Conservation (phyloP, 2,113 vertebrate genomes). For the Semicossyphus pulcher region DNA sequence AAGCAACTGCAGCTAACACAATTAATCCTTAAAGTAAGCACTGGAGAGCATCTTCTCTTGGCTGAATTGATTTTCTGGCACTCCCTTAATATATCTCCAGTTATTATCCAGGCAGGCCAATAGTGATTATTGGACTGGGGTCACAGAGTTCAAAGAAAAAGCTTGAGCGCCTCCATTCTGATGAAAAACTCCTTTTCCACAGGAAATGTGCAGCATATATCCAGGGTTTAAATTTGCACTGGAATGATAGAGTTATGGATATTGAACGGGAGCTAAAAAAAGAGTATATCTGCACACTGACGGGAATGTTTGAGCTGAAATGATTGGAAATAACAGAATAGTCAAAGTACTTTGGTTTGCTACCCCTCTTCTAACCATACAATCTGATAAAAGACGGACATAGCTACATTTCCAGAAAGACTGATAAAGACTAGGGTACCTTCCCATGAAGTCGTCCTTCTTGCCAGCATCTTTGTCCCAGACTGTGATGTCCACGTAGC, state of each 20-base stretch:
- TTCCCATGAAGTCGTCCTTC: slow-evolving; percentile 98
- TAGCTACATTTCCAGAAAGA: not conserved
- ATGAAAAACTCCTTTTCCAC: slow-evolving; percentile 5
- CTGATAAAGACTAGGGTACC: slow-evolving; percentile 82
- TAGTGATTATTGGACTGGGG: slow-evolving; percentile 34
- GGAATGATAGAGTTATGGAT: not conserved
- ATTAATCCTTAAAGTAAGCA: slow-evolving; percentile 30
- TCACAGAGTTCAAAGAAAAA: slow-evolving; percentile 30
- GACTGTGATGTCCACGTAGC: slow-evolving; percentile 93
- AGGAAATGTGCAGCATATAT: not conserved
- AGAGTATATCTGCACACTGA: not conserved
- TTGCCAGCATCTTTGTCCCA: slow-evolving; percentile 98
- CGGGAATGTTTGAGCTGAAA: not conserved
- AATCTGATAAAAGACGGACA: not conserved
- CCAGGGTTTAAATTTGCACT: slow-evolving; percentile 10
- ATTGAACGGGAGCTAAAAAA: not conserved
- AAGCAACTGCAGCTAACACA: slow-evolving; percentile 8
- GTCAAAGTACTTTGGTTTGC: not conserved
- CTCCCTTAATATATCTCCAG: slow-evolving; percentile 24
- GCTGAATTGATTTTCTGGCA: slow-evolving; percentile 51
- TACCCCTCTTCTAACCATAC: not conserved
- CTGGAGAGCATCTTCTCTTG: slow-evolving; percentile 27
- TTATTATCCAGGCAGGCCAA: slow-evolving; percentile 35
- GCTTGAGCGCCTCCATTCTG: slow-evolving; percentile 4
- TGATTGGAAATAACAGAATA: not conserved